phyloP scores from a whole-genome alignment of 2,113 vertebrate genomes.

The Notarius lentiginosus region DNA sequence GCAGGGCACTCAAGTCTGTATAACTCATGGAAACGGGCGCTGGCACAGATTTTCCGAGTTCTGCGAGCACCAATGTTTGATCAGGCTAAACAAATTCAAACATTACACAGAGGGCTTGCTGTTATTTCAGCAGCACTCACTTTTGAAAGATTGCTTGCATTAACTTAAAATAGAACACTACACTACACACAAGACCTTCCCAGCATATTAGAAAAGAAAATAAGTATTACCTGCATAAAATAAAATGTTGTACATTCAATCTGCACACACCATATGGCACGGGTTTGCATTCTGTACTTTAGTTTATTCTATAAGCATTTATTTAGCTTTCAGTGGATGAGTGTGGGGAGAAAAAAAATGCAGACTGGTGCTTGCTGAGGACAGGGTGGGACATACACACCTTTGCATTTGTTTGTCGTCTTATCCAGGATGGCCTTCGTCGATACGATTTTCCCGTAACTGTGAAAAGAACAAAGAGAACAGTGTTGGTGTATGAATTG shows the following conservation, averaged over 20 bases:
- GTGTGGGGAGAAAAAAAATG: neutral
- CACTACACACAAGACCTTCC: neutral
- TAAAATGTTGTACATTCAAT: neutral
- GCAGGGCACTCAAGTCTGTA: conserved; percentile 21
- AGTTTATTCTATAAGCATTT: neutral
- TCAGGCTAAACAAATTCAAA: conserved; percentile 18
- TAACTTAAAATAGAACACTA: neutral
- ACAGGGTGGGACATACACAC: conserved; percentile 66
- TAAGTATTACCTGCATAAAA: neutral
- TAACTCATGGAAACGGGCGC: conserved; percentile 30
- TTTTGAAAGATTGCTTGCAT: neutral
- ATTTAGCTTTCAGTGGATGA: neutral
- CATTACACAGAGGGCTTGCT: conserved; percentile 5
- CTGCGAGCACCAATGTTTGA: neutral
- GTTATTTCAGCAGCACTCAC: neutral
- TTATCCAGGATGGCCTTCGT: conserved; percentile 99
- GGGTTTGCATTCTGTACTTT: neutral
- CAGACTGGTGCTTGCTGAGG: neutral
- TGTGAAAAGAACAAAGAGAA: conserved; percentile 67
- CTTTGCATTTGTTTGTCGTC: conserved; percentile 99
- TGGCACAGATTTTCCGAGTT: neutral
- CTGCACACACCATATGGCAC: neutral
- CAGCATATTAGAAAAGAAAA: neutral
- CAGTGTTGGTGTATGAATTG: conserved; percentile 57
- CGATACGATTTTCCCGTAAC: conserved; percentile 98